Evolutionary conservation across 2,113 vertebrate species (phyloP).

Genomic region (Nibea coibor): DNA sequence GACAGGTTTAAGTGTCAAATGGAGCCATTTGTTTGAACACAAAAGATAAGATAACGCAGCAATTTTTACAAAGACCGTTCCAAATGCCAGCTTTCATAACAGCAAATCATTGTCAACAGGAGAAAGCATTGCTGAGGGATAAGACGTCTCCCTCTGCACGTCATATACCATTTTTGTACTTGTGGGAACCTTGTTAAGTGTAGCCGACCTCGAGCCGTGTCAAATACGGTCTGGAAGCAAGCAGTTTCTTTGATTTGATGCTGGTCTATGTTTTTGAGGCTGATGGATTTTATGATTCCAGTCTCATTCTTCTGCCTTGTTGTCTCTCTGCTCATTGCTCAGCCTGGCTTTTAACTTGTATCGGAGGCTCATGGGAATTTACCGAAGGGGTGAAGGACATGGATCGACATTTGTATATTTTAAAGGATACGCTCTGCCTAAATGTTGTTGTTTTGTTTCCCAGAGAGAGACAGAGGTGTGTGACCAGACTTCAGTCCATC

Average conservation of each 20-base stretch:
- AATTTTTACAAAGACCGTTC: background rate
- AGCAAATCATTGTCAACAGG: background rate
- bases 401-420: slow-evolving; percentile 59
- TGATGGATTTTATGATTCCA: slow-evolving; percentile 38
- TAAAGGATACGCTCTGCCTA: slow-evolving; percentile 35
- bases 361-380: slow-evolving; percentile 36
- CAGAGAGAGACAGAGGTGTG: slow-evolving; percentile 30
- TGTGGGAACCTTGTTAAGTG: background rate
- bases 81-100: background rate
- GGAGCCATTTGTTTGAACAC: slow-evolving; percentile 6
- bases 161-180: background rate
- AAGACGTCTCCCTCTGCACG: background rate
- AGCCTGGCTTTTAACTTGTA: slow-evolving; percentile 41
- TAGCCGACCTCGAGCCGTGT: slow-evolving; percentile 1
- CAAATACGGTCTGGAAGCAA: slow-evolving; percentile 7
- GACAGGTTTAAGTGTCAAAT: slow-evolving; percentile 20
- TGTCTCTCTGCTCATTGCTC: slow-evolving; percentile 28
- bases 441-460: slow-evolving; percentile 65
- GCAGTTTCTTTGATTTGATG: slow-evolving; percentile 3
- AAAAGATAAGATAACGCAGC: background rate
- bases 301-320: slow-evolving; percentile 26
- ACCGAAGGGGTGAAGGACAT: slow-evolving; percentile 46
- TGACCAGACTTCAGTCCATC: slow-evolving; percentile 53
- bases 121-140: background rate
- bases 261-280: background rate